These are phyloP conservation scores for Phacellophora camtschatica DNA, from an alignment of 30 jellyfish, hydroid and myxozoan species.

Conservation along the genomic window DNA sequence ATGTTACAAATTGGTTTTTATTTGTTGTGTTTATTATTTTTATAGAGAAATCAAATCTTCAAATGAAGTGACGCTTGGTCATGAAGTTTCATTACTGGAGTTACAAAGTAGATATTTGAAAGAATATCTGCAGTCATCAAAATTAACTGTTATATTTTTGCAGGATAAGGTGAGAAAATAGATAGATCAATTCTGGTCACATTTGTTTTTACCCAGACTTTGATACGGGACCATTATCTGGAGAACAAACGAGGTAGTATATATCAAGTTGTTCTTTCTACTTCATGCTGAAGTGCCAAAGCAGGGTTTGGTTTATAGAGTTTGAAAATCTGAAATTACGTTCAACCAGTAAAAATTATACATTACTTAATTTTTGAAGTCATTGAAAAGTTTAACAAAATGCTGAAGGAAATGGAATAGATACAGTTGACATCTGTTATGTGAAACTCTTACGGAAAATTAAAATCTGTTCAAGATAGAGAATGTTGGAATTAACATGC, in stretches of 20 bases:
- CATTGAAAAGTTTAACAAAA: no score
- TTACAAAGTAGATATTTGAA: neutral
- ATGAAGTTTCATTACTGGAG: neutral
- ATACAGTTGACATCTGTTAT: no score
- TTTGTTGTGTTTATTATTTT: neutral
- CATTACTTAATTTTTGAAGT: neutral
- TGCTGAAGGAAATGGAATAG: no score
- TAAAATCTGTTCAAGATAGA: no score
- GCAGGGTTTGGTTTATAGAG: neutral
- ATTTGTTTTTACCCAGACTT: neutral
- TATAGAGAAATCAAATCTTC: neutral
- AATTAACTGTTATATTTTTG: conserved; percentile 8
- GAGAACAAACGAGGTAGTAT: no score
- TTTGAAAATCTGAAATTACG: neutral
- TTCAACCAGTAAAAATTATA: neutral
- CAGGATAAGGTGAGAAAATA: conserved; percentile 21
- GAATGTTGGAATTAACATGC: no score
- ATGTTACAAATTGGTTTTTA: neutral
- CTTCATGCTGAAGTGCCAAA: no score
- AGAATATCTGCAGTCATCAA: neutral
- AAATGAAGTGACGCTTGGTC: conserved; percentile 18
- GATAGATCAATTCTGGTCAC: neutral
- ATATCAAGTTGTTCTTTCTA: no score
- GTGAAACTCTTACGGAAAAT: no score
- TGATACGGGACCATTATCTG: neutral